Evolutionary conservation across 2,797 vertebrate genomes (phyloP).

Genomic region (Ctenochaetus hawaiiensis): DNA sequence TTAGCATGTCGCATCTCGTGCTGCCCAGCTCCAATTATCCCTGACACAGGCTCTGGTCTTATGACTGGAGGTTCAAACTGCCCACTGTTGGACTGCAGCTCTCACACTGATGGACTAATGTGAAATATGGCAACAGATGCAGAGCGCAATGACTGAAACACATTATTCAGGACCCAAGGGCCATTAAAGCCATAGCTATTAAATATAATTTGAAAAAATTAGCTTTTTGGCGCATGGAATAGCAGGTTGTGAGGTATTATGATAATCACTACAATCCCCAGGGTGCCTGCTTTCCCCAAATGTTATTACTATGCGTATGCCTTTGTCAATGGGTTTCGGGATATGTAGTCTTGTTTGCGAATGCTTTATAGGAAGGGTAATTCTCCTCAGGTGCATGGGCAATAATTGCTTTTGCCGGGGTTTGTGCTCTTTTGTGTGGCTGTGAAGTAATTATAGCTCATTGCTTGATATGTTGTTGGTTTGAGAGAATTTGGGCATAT

Average conservation of each 20-base stretch:
- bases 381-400: conserved; percentile 59
- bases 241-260: conserved; percentile 77
- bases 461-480: conserved; percentile 44
- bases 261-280: conserved; percentile 74
- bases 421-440: conserved; percentile 50
- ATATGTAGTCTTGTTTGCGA: conserved; percentile 58
- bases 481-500: conserved; percentile 29
- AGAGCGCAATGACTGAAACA: conserved; percentile 62
- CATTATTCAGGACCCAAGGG: conserved; percentile 74
- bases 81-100: conserved; percentile 64
- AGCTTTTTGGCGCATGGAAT: conserved; percentile 72
- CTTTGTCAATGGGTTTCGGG: conserved; percentile 54
- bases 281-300: conserved; percentile 60
- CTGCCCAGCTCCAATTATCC: conserved; percentile 65
- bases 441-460: conserved; percentile 59
- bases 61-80: conserved; percentile 62
- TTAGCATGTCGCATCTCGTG: conserved; percentile 62
- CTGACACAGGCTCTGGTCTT: conserved; percentile 67
- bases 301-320: conserved; percentile 69
- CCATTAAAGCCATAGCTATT: conserved; percentile 73
- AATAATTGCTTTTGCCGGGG: conserved; percentile 53
- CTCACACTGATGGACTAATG: conserved; percentile 73
- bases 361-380: conserved; percentile 57
- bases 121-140: conserved; percentile 82
- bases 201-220: conserved; percentile 80